phyloP scores from a whole-genome alignment of 2,888 invertebrate species.

The Diabrotica balteata region DNA sequence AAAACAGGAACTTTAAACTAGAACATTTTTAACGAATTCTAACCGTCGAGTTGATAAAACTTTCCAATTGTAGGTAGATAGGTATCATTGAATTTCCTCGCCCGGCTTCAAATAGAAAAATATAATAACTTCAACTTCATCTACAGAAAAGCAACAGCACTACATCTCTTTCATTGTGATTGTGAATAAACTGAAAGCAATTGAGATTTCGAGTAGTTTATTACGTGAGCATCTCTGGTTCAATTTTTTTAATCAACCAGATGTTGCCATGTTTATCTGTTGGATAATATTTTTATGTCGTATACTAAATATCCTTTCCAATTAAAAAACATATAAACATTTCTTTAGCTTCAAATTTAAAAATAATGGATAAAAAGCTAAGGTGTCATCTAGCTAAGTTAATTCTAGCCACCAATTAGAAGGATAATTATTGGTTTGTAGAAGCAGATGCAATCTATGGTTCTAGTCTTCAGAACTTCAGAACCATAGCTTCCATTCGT shows the following conservation, averaged over 20 bases:
- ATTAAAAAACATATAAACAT: too few species aligned
- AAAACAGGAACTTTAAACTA: too few species aligned
- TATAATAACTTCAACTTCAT: conserved; percentile 26
- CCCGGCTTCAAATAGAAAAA: conserved; percentile 13
- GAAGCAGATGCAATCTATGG: too few species aligned
- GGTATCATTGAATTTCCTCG: conserved; percentile 8
- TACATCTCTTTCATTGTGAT: conserved; percentile 22
- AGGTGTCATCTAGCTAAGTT: too few species aligned
- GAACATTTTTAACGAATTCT: neutral
- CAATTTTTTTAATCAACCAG: conserved; percentile 2
- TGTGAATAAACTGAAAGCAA: conserved; percentile 34
- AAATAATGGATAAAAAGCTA: too few species aligned
- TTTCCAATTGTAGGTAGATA: conserved; percentile 9
- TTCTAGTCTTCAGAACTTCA: too few species aligned
- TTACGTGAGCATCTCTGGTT: conserved; percentile 29
- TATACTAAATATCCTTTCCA: too few species aligned
- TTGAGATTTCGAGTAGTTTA: conserved; percentile 36
- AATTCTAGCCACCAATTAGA: too few species aligned
- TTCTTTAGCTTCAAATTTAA: too few species aligned
- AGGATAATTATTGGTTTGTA: too few species aligned
- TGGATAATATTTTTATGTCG: too few species aligned
- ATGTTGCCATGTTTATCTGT: neutral
- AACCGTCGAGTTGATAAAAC: conserved; percentile 11
- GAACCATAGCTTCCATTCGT: too few species aligned
- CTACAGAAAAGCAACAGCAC: conserved; percentile 17